phyloP scores from a whole-genome alignment of 1,140 invertebrate species.

The Drosophila lacteicornis region DNA sequence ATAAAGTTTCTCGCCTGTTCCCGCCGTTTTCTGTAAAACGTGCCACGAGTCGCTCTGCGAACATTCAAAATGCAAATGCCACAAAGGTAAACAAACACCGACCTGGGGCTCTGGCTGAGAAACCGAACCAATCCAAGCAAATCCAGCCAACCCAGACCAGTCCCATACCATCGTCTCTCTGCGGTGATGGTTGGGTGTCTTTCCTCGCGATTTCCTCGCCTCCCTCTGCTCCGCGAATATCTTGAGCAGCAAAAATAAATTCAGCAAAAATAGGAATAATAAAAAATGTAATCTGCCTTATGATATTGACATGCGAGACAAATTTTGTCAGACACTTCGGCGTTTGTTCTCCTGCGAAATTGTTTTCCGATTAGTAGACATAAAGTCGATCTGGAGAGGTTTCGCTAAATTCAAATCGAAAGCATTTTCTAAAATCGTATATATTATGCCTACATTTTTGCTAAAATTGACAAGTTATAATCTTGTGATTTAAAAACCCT shows the following conservation, averaged over 20 bases:
- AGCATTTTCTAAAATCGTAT: no score
- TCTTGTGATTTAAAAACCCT: no score
- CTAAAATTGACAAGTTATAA: no score
- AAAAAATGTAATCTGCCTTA: constrained; percentile 29
- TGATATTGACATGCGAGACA: constrained; percentile 66
- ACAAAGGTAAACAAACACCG: constrained; percentile 43
- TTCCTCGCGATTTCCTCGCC: constrained; percentile 25
- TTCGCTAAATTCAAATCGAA: background rate
- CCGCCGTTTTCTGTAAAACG: constrained; percentile 57
- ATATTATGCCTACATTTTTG: no score
- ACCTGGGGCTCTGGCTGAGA: constrained; percentile 9
- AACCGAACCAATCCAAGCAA: constrained; percentile 10
- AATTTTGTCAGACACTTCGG: constrained; percentile 50
- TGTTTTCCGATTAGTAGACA: constrained; percentile 58
- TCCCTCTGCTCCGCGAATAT: constrained; percentile 28
- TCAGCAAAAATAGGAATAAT: constrained; percentile 6
- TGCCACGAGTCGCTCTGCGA: constrained; percentile 72
- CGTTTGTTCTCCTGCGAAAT: constrained; percentile 38
- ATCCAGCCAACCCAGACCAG: constrained; percentile 33
- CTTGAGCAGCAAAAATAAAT: constrained; percentile 13
- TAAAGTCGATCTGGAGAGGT: background rate
- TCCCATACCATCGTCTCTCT: constrained; percentile 42
- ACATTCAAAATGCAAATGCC: constrained; percentile 78
- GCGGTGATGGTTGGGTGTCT: constrained; percentile 3
- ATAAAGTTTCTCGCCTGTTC: constrained; percentile 62